Evolutionary conservation across 2,888 invertebrate genomes (phyloP), one percentile per base, ranked within the genome.

Genomic region (Bhutanitis thaidina): DNA sequence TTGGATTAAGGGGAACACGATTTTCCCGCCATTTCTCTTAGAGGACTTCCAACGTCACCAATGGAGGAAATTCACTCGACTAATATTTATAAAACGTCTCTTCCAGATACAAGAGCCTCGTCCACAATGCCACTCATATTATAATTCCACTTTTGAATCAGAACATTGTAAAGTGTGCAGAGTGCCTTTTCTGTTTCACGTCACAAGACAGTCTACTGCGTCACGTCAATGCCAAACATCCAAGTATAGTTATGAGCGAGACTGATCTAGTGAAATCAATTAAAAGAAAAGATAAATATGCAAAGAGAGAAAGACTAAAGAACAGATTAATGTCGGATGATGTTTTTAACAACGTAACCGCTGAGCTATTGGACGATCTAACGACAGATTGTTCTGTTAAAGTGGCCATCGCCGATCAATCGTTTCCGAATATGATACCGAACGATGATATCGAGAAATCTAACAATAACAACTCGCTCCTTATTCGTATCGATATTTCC

Each of bases 111-210:
- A 16, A 47, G 4, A 43, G 38, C 35, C 5, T 47, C 14, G 29
- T 52, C 3, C 52, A 52, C 34, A 52, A 52, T n/a, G 47, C 52
- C 0, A 16, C 32, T 0, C 52, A 52, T 25, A 52, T 52, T 8
- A 43, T 52, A 37, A 52, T 52, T 29, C 52, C 52, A 1, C 37
- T 52, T 9, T 7, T 47, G 2, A 52, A 52, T 14, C 52, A 43
- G 27, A 47, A 25, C 5, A 4, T 35, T 3, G 7, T 41, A 0
- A n/a, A 15, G 34, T 52, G 52, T n/a, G 9, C 38, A 1, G 38
- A 43, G 8, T 52, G 52, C 15, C 5, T 12, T 12, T 34, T 27
- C 8, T 43, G 9, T 13, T 52, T 47, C 27, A 47, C 43, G 9
- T 43, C 46, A 7, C 25, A 29, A 1, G 34, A 4, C 3, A 16